phyloP scores from a whole-genome alignment of 2,888 invertebrate genomes.

The Lottia scabra region DNA sequence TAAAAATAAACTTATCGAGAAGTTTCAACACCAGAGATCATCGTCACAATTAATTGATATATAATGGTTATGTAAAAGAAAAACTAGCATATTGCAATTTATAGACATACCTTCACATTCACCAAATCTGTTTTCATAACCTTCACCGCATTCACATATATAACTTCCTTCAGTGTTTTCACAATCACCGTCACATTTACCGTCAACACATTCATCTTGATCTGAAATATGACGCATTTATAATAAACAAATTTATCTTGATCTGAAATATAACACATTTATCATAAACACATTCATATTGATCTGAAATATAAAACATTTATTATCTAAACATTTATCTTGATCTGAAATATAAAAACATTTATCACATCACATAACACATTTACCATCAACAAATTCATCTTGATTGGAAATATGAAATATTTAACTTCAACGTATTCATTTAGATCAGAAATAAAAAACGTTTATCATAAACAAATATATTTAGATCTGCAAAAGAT shows the following conservation, averaged over 20 bases:
- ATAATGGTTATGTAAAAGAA: too few relatives aligned
- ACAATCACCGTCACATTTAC: conserved; percentile 82
- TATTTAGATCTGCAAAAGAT: too few relatives aligned
- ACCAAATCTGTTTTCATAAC: conserved; percentile 77
- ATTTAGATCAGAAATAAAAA: too few relatives aligned
- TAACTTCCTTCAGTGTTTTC: conserved; percentile 82
- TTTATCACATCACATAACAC: too few relatives aligned
- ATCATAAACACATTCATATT: conserved; percentile 82
- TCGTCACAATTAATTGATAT: too few relatives aligned
- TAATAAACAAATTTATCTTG: conserved; percentile 82
- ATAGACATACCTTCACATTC: conserved; percentile 70
- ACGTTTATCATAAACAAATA: too few relatives aligned
- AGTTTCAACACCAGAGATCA: too few relatives aligned
- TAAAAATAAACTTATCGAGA: too few relatives aligned
- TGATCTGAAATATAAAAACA: conserved; percentile 74
- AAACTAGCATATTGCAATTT: too few relatives aligned
- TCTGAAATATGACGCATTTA: conserved; percentile 73
- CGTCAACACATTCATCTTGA: conserved; percentile 82
- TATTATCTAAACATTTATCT: conserved; percentile 81
- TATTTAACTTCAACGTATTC: too few relatives aligned
- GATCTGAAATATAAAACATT: conserved; percentile 73
- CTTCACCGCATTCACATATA: conserved; percentile 82
- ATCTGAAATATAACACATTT: conserved; percentile 73
- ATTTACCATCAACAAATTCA: too few relatives aligned
- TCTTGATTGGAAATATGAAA: too few relatives aligned